Percentiles rank a stretch among this genome's conserved stretches.
Evolutionary conservation across 2,888 invertebrate species (phyloP).

Genomic region (Synergus gifuensis): DNA sequence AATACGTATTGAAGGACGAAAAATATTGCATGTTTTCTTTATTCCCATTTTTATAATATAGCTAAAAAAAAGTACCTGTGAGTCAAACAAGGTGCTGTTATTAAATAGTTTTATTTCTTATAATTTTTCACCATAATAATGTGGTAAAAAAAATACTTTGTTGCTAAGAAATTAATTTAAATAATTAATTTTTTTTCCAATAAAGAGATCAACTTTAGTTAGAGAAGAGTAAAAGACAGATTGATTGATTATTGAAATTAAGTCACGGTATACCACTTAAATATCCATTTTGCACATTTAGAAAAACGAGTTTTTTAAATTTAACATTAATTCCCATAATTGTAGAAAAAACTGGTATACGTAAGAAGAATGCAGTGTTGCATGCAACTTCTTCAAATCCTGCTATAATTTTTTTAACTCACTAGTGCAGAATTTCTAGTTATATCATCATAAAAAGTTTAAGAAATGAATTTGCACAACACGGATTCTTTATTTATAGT

Average conservation of each 20-base stretch:
- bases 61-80: not conserved
- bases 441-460: no score
- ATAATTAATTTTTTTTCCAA: no score
- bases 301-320: conserved; percentile 18
- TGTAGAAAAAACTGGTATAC: conserved; percentile 8
- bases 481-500: not conserved
- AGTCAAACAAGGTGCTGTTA: not conserved
- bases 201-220: not conserved
- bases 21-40: not conserved
- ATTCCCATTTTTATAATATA: not conserved
- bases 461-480: not conserved
- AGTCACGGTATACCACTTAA: not conserved
- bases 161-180: no score
- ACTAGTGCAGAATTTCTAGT: not conserved
- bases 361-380: conserved; percentile 9
- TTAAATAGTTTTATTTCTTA: not conserved
- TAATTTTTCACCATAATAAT: not conserved
- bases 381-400: not conserved
- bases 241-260: not conserved
- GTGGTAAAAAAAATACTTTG: no score
- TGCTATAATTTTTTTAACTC: not conserved
- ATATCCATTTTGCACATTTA: not conserved
- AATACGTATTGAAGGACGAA: not conserved
- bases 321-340: not conserved
- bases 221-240: not conserved